Percentiles rank a stretch among this genome's conserved stretches.
These are phyloP conservation scores for Bombus affinis DNA, from an alignment of 1,140 invertebrate species.

Conservation along the genomic window DNA sequence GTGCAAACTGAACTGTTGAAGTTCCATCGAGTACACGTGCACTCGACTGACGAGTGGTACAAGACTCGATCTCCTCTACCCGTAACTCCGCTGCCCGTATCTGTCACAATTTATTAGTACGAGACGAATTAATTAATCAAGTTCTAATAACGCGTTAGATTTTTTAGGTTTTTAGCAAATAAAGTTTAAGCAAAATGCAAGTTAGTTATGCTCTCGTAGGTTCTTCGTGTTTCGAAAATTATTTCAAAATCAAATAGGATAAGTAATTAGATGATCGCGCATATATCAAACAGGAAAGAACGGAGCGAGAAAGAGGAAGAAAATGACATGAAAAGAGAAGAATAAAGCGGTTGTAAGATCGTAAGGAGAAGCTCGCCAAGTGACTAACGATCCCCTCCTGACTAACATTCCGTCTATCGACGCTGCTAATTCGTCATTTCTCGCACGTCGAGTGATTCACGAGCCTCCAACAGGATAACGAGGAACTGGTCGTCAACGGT, in stretches of 20 bases:
- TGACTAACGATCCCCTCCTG: constrained; percentile 69
- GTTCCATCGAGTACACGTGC: neutral
- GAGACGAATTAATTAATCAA: neutral
- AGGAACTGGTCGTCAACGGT: constrained; percentile 69
- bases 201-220: neutral
- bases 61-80: neutral
- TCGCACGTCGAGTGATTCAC: constrained; percentile 74
- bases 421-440: constrained; percentile 71
- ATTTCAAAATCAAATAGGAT: no score
- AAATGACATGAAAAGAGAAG: neutral
- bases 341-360: neutral
- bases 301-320: neutral
- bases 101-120: neutral
- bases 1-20: neutral
- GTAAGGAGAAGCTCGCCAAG: constrained; percentile 42
- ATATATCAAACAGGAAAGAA: neutral
- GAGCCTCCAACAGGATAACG: constrained; percentile 71
- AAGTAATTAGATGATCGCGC: no score
- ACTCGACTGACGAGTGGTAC: neutral
- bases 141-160: neutral
- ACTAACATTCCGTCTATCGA: constrained; percentile 72
- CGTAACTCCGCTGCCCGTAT: no score
- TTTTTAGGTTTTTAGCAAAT: neutral
- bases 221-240: neutral
- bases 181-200: neutral